Conservation (phyloP, 2,113 vertebrate species). For the Probosciger aterrimus region DNA sequence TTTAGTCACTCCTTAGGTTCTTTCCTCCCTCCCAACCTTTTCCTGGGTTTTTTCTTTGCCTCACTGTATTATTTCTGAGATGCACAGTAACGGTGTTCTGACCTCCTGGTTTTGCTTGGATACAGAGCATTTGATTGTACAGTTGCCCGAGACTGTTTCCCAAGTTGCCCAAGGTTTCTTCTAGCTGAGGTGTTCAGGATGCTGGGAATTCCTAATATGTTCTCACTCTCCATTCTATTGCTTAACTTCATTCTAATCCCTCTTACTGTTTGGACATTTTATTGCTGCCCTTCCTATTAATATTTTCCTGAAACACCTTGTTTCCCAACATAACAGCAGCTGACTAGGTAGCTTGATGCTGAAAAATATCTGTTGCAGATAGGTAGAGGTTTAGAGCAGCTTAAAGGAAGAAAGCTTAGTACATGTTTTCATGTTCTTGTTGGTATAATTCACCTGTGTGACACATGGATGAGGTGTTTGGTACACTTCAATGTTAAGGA, state of each 20-base stretch:
- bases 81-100: accelerated
- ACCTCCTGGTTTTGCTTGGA: neutral
- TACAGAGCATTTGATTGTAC: neutral
- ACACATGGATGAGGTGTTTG: neutral
- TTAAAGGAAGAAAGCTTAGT: neutral
- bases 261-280: neutral
- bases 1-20: neutral
- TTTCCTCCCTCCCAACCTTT: neutral
- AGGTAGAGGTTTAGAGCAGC: neutral
- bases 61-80: neutral
- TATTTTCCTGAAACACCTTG: neutral
- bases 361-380: neutral
- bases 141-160: neutral
- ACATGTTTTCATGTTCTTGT: accelerated
- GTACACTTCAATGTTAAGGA: neutral
- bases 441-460: neutral
- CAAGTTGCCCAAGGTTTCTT: neutral
- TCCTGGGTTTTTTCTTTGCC: neutral
- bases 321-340: neutral
- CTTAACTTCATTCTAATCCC: neutral
- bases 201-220: neutral
- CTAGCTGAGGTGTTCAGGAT: neutral
- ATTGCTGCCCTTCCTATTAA: neutral
- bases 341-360: neutral
- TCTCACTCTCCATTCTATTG: neutral